Percentiles rank a stretch among this genome's conserved stretches.
Conservation (phyloP, 2,113 vertebrate species). For the Sinocyclocheilus maitianheensis region DNA sequence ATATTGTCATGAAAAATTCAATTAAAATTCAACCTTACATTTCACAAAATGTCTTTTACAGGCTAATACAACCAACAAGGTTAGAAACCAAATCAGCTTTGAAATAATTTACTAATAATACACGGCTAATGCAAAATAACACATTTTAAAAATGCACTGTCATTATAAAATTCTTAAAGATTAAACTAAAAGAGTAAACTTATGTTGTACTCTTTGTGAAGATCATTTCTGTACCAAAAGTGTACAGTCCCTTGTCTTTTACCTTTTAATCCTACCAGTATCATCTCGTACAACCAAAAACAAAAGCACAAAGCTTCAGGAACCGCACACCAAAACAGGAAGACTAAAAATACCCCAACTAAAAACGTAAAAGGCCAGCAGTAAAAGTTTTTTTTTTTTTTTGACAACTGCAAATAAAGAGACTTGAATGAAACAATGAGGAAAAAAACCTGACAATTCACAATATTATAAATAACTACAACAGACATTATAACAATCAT, state of each 20-base stretch:
- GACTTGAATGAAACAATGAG: neutral
- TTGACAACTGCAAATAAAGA: neutral
- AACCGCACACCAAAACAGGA: constrained; percentile 56
- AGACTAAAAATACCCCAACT: constrained; percentile 48
- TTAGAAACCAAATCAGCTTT: neutral
- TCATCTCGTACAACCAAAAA: constrained; percentile 32
- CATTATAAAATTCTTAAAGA: neutral
- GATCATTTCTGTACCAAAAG: neutral
- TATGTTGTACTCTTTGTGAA: neutral
- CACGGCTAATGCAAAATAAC: neutral
- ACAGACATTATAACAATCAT: neutral
- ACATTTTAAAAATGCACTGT: neutral
- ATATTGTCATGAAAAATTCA: neutral
- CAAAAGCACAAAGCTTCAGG: constrained; percentile 49
- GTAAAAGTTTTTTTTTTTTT: constrained; percentile 13
- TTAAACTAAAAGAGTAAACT: neutral
- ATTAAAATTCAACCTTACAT: neutral
- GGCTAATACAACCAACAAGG: no score
- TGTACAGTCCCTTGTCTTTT: neutral
- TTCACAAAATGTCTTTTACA: neutral
- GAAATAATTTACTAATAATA: neutral
- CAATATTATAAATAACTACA: neutral
- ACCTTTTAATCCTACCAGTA: constrained; percentile 27
- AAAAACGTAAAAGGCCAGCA: constrained; percentile 31
- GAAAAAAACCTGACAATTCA: neutral